These are phyloP conservation scores for Sebastes diploproa DNA, from an alignment of 2,797 vertebrate species.

Conservation along the genomic window DNA sequence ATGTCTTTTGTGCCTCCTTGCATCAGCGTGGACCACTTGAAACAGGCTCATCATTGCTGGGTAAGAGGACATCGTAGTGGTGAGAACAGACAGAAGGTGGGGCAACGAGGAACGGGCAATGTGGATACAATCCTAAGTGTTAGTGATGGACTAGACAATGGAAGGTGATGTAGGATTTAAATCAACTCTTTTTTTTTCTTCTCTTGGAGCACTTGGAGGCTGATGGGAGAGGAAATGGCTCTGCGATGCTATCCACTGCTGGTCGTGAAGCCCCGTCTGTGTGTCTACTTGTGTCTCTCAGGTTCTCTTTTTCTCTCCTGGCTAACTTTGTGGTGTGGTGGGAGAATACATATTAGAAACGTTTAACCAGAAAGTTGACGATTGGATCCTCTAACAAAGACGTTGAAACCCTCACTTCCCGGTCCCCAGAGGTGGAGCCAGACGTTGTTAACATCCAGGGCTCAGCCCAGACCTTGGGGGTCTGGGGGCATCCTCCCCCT, in stretches of 20 bases:
- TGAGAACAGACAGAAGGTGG: slow-evolving; percentile 35
- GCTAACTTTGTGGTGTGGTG: neutral
- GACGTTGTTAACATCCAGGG: too few relatives aligned
- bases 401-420: too few relatives aligned
- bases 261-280: slow-evolving; percentile 14
- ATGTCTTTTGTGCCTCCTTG: slow-evolving; percentile 18
- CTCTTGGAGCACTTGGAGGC: slow-evolving; percentile 40
- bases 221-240: slow-evolving; percentile 67
- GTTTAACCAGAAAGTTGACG: neutral
- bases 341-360: neutral
- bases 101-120: slow-evolving; percentile 12
- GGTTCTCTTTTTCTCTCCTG: neutral
- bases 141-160: slow-evolving; percentile 76
- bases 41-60: slow-evolving; percentile 57
- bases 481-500: too few relatives aligned
- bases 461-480: too few relatives aligned
- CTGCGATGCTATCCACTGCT: slow-evolving; percentile 47
- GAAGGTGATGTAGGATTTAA: slow-evolving; percentile 76
- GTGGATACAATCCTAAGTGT: slow-evolving; percentile 64
- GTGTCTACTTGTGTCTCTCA: slow-evolving; percentile 31
- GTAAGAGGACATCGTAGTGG: slow-evolving; percentile 44
- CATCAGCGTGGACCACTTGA: slow-evolving; percentile 29
- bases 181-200: slow-evolving; percentile 50
- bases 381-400: too few relatives aligned
- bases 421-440: too few relatives aligned